Percentiles rank a stretch among this genome's conserved stretches.
Evolutionary conservation across 2,888 invertebrate genomes (phyloP).

Genomic region (Epicampocera succincta): DNA sequence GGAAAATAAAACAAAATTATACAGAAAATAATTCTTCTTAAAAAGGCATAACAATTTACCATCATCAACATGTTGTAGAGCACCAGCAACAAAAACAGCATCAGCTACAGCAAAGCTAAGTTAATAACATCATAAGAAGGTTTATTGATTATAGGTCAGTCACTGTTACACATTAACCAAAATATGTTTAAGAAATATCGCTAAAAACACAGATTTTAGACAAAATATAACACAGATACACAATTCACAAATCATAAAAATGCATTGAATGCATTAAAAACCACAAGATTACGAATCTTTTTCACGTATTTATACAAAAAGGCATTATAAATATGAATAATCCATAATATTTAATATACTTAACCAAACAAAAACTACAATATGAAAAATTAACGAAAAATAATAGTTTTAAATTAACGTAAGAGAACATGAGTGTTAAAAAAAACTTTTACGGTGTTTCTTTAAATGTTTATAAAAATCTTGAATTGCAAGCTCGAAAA

Average conservation of each 20-base stretch:
- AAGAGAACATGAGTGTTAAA: conserved; percentile 44
- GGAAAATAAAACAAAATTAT: neutral
- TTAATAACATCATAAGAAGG: conserved; percentile 39
- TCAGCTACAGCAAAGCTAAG: conserved; percentile 66
- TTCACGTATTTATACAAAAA: conserved; percentile 30
- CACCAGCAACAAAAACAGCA: conserved; percentile 62
- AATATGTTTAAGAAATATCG: neutral
- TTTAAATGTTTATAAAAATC: conserved; percentile 21
- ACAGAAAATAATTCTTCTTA: neutral
- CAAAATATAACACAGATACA: conserved; percentile 65
- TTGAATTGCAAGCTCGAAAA: conserved; percentile 25
- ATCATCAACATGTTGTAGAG: conserved; percentile 65
- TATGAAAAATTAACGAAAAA: conserved; percentile 35
- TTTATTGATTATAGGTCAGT: conserved; percentile 31
- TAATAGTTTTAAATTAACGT: conserved; percentile 41
- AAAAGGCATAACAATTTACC: conserved; percentile 57
- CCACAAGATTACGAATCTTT: conserved; percentile 53
- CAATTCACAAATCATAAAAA: conserved; percentile 46
- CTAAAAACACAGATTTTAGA: conserved; percentile 35
- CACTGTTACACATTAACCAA: conserved; percentile 11
- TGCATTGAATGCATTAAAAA: conserved; percentile 63
- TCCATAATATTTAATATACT: conserved; percentile 35
- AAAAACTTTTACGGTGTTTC: conserved; percentile 52
- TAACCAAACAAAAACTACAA: conserved; percentile 42
- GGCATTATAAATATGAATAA: conserved; percentile 42